These are phyloP conservation scores for Leucania comma DNA, from an alignment of 2,888 invertebrate species.

Conservation along the genomic window DNA sequence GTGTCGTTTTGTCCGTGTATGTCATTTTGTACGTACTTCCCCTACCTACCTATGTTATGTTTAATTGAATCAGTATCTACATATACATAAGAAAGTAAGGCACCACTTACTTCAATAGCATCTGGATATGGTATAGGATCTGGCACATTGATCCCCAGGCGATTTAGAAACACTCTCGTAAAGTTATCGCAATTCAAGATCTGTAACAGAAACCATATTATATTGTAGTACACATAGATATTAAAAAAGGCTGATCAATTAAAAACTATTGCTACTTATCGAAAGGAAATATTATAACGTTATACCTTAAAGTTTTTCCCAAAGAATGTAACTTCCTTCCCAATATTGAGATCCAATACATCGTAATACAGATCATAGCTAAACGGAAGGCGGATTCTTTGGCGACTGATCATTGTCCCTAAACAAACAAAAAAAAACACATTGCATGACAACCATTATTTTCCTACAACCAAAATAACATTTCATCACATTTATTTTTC, in stretches of 20 bases:
- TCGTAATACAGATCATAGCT: slow-evolving; percentile 95
- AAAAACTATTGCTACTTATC: not conserved
- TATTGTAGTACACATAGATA: not conserved
- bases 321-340: slow-evolving; percentile 94
- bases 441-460: not conserved
- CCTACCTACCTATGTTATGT: too few species aligned
- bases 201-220: slow-evolving; percentile 82
- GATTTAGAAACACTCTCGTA: slow-evolving; percentile 95
- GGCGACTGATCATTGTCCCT: slow-evolving; percentile 95
- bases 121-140: slow-evolving; percentile 90
- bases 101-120: slow-evolving; percentile 75
- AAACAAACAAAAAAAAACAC: slow-evolving; percentile 19
- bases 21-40: too few species aligned
- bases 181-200: slow-evolving; percentile 97
- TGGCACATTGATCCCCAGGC: slow-evolving; percentile 96
- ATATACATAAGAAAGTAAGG: too few species aligned
- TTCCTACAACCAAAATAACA: not conserved
- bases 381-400: slow-evolving; percentile 95
- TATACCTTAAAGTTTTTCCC: slow-evolving; percentile 93
- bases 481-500: not conserved
- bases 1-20: too few species aligned
- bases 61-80: not conserved
- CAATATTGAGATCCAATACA: slow-evolving; percentile 96
- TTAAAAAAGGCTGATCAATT: not conserved
- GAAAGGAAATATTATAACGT: not conserved